Evolutionary conservation across 2,797 vertebrate species (phyloP).

Genomic region (Scarus forsteni): DNA sequence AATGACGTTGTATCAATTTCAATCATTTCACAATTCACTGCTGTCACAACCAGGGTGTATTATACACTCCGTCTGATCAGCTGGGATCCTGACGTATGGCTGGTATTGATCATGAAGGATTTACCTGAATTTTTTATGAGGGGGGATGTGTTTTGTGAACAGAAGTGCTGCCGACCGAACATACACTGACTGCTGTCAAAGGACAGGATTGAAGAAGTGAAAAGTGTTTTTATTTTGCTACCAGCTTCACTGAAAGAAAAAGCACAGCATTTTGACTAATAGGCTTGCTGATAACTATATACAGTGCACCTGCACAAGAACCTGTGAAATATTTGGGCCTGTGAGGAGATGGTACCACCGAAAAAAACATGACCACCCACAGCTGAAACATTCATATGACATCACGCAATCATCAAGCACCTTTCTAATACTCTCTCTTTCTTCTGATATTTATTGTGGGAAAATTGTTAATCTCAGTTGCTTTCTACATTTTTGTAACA

Average conservation of each 20-base stretch:
- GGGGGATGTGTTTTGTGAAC: conserved; percentile 56
- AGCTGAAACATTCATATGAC: too few species aligned
- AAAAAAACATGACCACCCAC: too few species aligned
- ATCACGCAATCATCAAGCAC: too few species aligned
- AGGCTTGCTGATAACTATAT: too few species aligned
- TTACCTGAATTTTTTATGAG: conserved; percentile 71
- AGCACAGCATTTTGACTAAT: background rate
- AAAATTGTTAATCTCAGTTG: too few species aligned
- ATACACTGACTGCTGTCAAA: conserved; percentile 55
- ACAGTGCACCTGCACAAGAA: too few species aligned
- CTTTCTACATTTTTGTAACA: too few species aligned
- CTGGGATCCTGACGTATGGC: conserved; percentile 39
- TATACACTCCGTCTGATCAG: conserved; percentile 67
- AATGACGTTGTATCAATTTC: conserved; percentile 75
- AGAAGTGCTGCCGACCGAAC: conserved; percentile 59
- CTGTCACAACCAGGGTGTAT: conserved; percentile 63
- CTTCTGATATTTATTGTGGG: too few species aligned
- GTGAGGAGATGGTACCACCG: too few species aligned
- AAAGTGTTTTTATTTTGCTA: conserved; percentile 12
- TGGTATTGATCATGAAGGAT: conserved; percentile 69
- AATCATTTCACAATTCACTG: conserved; percentile 61
- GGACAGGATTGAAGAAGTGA: conserved; percentile 35
- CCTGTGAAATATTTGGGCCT: too few species aligned
- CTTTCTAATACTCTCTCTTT: too few species aligned
- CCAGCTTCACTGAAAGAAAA: conserved; percentile 9